Base-by-base conservation (phyloP, 2,888 invertebrate genomes). In the Eupelmus urozonus region DNA sequence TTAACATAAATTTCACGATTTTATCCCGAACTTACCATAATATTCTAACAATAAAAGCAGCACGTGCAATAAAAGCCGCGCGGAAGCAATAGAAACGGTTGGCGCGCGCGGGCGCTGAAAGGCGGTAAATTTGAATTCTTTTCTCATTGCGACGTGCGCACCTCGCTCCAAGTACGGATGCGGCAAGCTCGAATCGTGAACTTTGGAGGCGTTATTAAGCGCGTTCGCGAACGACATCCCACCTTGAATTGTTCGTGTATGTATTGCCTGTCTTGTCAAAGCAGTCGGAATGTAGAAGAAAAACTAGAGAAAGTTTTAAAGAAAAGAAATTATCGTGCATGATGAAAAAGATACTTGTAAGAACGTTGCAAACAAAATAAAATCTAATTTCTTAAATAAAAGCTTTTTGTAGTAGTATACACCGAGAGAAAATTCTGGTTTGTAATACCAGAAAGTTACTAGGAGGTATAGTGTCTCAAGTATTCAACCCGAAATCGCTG, bases 141-240 rank as follows among this genome's bases (percentile, higher is more conserved):
- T 72, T 72, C 7, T 11, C 42, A 13, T 49, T 27, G 11, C 18
- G 29, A 20, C 65, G 40, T 42, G 49, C 53, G 40, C 3, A 18
- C n/a, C 18, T 45, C 27, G 20, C 20, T 27, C 51, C 57, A 59
- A 49, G 51, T 70, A 27, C 18, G 60, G 45, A 70, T 65, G 49
- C 13, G 16, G 49, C 13, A 16, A 3, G 40, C 34, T 69, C 53
- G 55, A 60, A 66, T 57, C 42, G n/a, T 74, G 82, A 84, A 83
- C 82, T 84, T 84, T 82, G 86, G 83, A 83, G 83, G 84, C 83
- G 83, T 85, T 85, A 84, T 85, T 85, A 85, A 34, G 27, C 83
- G 85, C 82, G 83, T n/a, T n/a, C n/a, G n/a, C 84, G 82, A 84
- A 85, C 85, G 84, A 85, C 86, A 83, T 84, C 81, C 83, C 82